phyloP scores from a whole-genome alignment of 2,113 vertebrate genomes.

The Larimichthys polyactis region DNA sequence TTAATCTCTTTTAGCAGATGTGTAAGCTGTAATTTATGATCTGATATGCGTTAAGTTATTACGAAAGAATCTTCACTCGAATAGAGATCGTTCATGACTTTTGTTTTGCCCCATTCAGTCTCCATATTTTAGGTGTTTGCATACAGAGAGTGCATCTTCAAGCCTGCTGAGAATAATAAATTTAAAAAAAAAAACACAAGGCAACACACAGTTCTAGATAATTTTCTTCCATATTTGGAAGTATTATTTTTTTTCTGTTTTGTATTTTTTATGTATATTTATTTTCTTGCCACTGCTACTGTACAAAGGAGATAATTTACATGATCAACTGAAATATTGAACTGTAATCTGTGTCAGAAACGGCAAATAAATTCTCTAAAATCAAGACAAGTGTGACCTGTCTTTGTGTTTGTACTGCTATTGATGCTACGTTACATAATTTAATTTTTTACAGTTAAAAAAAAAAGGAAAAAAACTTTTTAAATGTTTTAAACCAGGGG shows the following conservation, averaged over 20 bases:
- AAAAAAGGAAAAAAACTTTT: too few species aligned
- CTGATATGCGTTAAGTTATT: constrained; percentile 41
- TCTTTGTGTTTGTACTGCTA: constrained; percentile 1
- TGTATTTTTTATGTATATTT: constrained; percentile 81
- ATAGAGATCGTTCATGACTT: constrained; percentile 11
- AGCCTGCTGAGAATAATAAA: constrained; percentile 52
- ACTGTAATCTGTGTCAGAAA: constrained; percentile 76
- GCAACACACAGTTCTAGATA: constrained; percentile 69
- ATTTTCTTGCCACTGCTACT: constrained; percentile 78
- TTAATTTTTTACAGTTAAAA: too few species aligned
- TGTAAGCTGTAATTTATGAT: constrained; percentile 41
- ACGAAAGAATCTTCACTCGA: constrained; percentile 23
- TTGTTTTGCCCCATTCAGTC: constrained; percentile 24
- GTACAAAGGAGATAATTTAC: constrained; percentile 66
- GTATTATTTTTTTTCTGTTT: constrained; percentile 70
- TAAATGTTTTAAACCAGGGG: too few species aligned
- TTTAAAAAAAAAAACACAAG: constrained; percentile 34
- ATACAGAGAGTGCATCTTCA: constrained; percentile 34
- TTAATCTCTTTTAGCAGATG: constrained; percentile 31
- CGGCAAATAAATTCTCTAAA: constrained; percentile 75
- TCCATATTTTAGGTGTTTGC: constrained; percentile 16
- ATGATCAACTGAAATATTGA: constrained; percentile 64
- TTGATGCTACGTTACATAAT: neutral
- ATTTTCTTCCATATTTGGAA: constrained; percentile 87
- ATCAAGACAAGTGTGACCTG: neutral